A percentile compares a stretch with the other conserved stretches of the same genome.
Conservation (phyloP, 2,888 invertebrate species). For the Pilophorus perplexus region DNA sequence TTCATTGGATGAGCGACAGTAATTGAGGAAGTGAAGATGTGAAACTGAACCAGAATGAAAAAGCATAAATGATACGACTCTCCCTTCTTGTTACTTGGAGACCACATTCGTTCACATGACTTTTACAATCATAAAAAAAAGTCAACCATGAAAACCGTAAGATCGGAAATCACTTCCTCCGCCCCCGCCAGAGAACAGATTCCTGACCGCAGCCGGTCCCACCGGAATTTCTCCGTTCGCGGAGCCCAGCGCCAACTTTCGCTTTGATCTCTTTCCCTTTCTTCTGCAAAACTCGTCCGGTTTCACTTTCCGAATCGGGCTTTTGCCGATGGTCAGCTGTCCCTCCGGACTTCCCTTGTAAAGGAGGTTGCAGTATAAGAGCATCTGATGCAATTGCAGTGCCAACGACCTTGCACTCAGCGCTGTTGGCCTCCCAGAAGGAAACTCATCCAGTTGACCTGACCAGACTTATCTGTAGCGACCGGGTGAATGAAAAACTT, state of each 20-base stretch:
- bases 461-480: too few species aligned
- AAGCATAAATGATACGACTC: too few species aligned
- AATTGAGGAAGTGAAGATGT: too few species aligned
- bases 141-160: too few species aligned
- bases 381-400: conserved; percentile 16
- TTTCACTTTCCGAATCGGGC: conserved; percentile 29
- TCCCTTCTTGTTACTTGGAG: too few species aligned
- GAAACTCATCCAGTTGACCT: background rate
- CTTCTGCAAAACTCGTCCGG: conserved; percentile 33
- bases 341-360: background rate
- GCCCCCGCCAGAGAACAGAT: too few species aligned
- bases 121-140: too few species aligned
- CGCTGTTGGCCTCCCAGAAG: background rate
- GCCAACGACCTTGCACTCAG: conserved; percentile 1
- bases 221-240: conserved; percentile 18
- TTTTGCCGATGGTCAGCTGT: conserved; percentile 30
- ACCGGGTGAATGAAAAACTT: too few species aligned
- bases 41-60: too few species aligned
- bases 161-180: too few species aligned
- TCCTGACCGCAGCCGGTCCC: conserved; percentile 13
- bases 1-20: too few species aligned
- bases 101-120: too few species aligned
- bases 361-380: background rate
- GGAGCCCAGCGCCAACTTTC: conserved; percentile 18
- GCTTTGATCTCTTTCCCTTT: conserved; percentile 28